These are phyloP conservation scores for Epinephelus awoara DNA, from an alignment of 2,797 vertebrate genomes.

Conservation along the genomic window DNA sequence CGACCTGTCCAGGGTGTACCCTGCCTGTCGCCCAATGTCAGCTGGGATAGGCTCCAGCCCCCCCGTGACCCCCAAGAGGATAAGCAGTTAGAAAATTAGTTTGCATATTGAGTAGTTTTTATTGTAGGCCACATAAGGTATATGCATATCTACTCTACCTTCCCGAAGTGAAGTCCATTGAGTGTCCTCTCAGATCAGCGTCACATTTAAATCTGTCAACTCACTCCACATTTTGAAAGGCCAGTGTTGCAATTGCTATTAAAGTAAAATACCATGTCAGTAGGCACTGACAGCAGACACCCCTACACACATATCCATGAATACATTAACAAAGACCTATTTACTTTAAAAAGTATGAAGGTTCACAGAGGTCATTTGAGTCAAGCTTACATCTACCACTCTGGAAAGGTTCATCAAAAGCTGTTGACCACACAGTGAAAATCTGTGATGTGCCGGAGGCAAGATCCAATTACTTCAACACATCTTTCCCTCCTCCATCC, in stretches of 20 bases:
- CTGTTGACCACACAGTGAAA: slow-evolving; percentile 47
- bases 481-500: slow-evolving; percentile 28
- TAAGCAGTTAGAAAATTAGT: too few species aligned
- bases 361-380: background rate
- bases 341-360: background rate
- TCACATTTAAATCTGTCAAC: slow-evolving; percentile 6
- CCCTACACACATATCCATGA: background rate
- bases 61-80: too few species aligned
- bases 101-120: background rate
- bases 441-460: slow-evolving; percentile 68
- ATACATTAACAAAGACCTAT: background rate
- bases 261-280: background rate
- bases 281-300: background rate
- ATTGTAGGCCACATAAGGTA: background rate
- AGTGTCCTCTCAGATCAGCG: background rate
- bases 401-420: slow-evolving; percentile 17
- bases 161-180: background rate
- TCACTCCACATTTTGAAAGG: background rate
- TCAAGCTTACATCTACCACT: slow-evolving; percentile 1
- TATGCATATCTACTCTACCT: background rate
- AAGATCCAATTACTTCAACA: slow-evolving; percentile 69
- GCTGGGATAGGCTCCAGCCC: too few species aligned
- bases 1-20: too few species aligned
- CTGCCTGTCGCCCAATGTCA: too few species aligned
- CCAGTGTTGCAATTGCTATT: background rate